A percentile compares a stretch with the other conserved stretches of the same genome.
phyloP scores from a whole-genome alignment of 64 coral and sea anemone species.

The Dendrophyllia cribrosa region DNA sequence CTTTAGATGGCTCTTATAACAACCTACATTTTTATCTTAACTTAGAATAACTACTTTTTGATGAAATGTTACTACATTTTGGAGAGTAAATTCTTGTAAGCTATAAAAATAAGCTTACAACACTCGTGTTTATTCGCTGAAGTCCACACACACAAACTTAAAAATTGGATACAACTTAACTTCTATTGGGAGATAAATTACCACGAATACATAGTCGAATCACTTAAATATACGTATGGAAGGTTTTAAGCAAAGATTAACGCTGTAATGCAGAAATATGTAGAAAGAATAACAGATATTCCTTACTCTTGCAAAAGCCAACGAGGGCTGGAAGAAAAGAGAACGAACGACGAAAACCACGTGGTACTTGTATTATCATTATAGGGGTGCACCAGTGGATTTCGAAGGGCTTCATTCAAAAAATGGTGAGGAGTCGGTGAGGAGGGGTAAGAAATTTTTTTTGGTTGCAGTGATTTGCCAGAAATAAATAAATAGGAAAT shows the following conservation, averaged over 20 bases:
- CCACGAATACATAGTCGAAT: neutral
- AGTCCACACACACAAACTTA: too few relatives aligned
- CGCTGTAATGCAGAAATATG: neutral
- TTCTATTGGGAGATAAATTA: neutral
- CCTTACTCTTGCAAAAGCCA: slow-evolving; percentile 95
- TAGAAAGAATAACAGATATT: neutral
- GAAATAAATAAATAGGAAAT: too few relatives aligned
- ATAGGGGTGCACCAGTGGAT: slow-evolving; percentile 58
- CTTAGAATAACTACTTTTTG: too few relatives aligned
- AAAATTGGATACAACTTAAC: too few relatives aligned
- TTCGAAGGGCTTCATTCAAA: slow-evolving; percentile 26
- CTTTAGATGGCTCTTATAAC: too few relatives aligned
- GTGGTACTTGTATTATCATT: slow-evolving; percentile 69
- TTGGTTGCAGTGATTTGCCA: too few relatives aligned
- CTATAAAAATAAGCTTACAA: too few relatives aligned
- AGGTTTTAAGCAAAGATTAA: neutral
- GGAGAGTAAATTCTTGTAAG: too few relatives aligned
- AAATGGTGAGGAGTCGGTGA: neutral
- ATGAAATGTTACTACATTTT: too few relatives aligned
- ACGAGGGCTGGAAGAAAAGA: slow-evolving; percentile 93
- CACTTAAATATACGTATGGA: neutral
- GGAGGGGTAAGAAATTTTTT: neutral
- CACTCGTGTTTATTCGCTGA: too few relatives aligned
- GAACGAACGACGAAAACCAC: slow-evolving; percentile 56
- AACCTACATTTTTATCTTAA: too few relatives aligned